phyloP scores from a whole-genome alignment of 2,113 vertebrate genomes.

The Litocranius walleri region DNA sequence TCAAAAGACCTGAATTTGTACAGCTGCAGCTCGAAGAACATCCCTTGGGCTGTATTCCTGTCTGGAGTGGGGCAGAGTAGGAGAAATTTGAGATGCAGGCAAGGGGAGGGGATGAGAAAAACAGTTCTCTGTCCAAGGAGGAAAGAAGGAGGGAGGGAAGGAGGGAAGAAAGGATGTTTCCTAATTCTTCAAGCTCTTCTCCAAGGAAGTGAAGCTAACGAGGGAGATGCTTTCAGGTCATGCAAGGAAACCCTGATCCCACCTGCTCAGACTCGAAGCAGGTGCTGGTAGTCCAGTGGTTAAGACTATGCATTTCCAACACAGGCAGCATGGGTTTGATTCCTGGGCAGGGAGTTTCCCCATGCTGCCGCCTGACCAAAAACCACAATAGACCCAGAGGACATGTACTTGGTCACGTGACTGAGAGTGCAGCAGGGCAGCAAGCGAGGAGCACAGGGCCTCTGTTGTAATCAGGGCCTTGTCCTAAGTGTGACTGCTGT shows the following conservation, averaged over 20 bases:
- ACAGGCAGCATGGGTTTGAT: not conserved
- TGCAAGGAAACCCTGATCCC: not conserved
- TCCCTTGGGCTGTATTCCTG: not conserved
- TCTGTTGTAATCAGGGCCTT: not conserved
- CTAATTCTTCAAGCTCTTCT: not conserved
- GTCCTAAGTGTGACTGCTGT: not conserved
- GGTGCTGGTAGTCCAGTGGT: not conserved
- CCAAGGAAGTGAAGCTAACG: not conserved
- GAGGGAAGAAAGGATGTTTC: not conserved
- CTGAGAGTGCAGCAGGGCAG: not conserved
- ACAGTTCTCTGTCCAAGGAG: not conserved
- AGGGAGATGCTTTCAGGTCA: not conserved
- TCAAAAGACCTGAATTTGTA: not conserved
- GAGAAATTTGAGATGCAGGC: not conserved
- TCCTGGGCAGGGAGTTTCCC: not conserved
- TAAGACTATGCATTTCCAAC: not conserved
- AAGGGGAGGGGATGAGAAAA: not conserved
- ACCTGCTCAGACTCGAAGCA: not conserved
- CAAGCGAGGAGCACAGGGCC: fast-evolving
- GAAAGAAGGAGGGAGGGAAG: not conserved
- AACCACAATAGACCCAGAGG: not conserved
- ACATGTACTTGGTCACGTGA: too few relatives aligned
- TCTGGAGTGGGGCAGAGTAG: not conserved
- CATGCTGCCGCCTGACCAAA: not conserved
- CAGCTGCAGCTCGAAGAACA: not conserved